Evolutionary conservation across 2,113 vertebrate genomes (phyloP), one percentile per base, ranked within the genome.

Genomic region (Datnioides undecimradiatus): DNA sequence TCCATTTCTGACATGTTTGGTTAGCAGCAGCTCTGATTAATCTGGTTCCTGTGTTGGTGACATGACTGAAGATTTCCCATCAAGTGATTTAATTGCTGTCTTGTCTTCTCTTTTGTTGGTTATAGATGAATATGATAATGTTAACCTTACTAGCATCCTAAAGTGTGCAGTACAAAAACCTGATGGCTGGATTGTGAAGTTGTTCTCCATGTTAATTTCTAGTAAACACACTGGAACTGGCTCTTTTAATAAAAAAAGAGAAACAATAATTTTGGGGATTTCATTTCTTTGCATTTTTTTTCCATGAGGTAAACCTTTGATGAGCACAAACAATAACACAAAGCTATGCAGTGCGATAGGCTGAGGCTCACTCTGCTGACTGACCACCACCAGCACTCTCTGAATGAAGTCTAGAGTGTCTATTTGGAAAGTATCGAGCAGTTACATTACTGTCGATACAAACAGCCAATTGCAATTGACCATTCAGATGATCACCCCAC

Each of bases 371-470:
- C 62, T 41, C 68, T 45, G 46, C 73, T 66, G 6, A 43, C 79
- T 23, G 70, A 78, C 63, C 63, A 78, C 63, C 63, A 58, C 27
- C 43, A 46, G 25, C 72, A 21, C 41, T 64, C 59, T 60, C 43
- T 85, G 87, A 87, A 85, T 87, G 75, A 75, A 89, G 71, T 58
- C 85, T 65, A 74, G 52, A 67, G 63, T 88, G 76, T 85, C 73
- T 78, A 59, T 86, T 91, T 88, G 87, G 91, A 92, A 93, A 88
- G 84, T 92, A 94, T 93, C 63, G 90, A 91, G 57, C 71, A 4
- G 74, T 84, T 67, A 49, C 74, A 78, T 78, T 85, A 54, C 51
- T 51, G 43, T 93, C 92, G 48, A 92, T 93, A 80, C 78, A 73
- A 80, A 65, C 45, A 69, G 76, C 79, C 90, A 86, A 87, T 89